phyloP scores from a whole-genome alignment of 1,140 invertebrate species.

The Drosophila virilis region DNA sequence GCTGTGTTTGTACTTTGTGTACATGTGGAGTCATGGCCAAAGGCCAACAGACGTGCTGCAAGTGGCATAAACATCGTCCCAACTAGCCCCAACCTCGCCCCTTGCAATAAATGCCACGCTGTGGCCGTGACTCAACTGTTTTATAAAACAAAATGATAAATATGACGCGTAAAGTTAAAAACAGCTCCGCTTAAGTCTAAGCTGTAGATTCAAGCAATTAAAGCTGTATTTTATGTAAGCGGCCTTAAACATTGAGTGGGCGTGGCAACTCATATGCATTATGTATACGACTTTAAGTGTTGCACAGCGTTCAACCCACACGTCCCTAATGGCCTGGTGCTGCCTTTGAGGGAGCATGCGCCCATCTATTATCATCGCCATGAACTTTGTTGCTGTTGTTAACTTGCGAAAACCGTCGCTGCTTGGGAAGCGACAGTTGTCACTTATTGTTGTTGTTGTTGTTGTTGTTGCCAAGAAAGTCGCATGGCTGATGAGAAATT shows the following conservation, averaged over 20 bases:
- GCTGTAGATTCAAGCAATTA: conserved; percentile 42
- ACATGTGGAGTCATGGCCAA: conserved; percentile 15
- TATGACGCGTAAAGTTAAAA: conserved; percentile 20
- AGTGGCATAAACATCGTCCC: conserved; percentile 18
- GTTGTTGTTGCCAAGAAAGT: conserved; percentile 25
- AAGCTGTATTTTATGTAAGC: neutral
- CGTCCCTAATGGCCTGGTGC: conserved; percentile 23
- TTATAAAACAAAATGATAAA: conserved; percentile 28
- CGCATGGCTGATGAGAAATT: conserved; percentile 37
- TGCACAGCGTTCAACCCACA: neutral
- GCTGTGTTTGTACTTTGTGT: neutral
- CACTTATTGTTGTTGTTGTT: neutral
- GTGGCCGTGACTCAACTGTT: conserved; percentile 17
- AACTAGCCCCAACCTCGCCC: neutral
- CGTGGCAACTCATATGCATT: conserved; percentile 23
- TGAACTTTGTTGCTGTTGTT: conserved; percentile 11
- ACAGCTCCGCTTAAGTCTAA: conserved; percentile 10
- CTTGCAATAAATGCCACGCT: conserved; percentile 13
- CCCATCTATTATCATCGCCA: conserved; percentile 10
- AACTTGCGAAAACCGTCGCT: neutral
- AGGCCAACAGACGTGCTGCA: conserved; percentile 20
- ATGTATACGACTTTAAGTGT: conserved; percentile 42
- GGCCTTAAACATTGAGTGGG: neutral
- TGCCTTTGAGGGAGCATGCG: conserved; percentile 5
- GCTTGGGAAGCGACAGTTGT: conserved; percentile 29